A percentile compares a stretch with the other conserved stretches of the same genome.
These are phyloP conservation scores for Eolophus roseicapilla DNA, from an alignment of 2,113 vertebrate genomes.

Conservation along the genomic window DNA sequence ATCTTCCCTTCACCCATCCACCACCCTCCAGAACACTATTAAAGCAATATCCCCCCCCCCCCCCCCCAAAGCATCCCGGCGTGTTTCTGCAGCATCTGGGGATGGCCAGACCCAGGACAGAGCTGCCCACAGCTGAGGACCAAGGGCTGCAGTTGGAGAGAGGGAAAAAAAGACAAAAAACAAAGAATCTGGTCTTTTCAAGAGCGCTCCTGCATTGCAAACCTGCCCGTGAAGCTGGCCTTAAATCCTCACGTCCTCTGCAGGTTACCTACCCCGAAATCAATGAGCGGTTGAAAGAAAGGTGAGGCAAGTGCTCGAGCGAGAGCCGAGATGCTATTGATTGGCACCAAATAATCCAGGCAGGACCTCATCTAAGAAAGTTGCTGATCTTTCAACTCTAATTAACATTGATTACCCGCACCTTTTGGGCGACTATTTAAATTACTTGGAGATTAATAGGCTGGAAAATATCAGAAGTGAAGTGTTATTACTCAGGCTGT, in stretches of 20 bases:
- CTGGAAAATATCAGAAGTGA: slow-evolving; percentile 20
- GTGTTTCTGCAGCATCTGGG: background rate
- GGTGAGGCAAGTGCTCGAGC: slow-evolving; percentile 49
- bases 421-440: slow-evolving; percentile 55
- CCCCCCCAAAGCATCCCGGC: fast-evolving
- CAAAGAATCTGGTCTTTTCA: background rate
- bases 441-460: slow-evolving; percentile 57
- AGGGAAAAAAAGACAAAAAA: background rate
- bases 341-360: slow-evolving; percentile 60
- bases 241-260: background rate
- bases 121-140: fast-evolving
- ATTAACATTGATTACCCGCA: slow-evolving; percentile 62
- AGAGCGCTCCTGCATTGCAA: background rate
- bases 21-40: background rate
- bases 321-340: slow-evolving; percentile 40
- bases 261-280: background rate
- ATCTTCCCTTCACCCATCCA: background rate
- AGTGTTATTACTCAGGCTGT: background rate
- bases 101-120: fast-evolving
- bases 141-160: background rate
- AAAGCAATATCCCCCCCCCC: background rate
- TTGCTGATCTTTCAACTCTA: slow-evolving; percentile 56
- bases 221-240: background rate
- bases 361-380: slow-evolving; percentile 54
- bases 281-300: slow-evolving; percentile 54